Evolutionary conservation across 2,797 vertebrate species (phyloP), one percentile per base, ranked within the genome.

Genomic region (Poecilia velifera): DNA sequence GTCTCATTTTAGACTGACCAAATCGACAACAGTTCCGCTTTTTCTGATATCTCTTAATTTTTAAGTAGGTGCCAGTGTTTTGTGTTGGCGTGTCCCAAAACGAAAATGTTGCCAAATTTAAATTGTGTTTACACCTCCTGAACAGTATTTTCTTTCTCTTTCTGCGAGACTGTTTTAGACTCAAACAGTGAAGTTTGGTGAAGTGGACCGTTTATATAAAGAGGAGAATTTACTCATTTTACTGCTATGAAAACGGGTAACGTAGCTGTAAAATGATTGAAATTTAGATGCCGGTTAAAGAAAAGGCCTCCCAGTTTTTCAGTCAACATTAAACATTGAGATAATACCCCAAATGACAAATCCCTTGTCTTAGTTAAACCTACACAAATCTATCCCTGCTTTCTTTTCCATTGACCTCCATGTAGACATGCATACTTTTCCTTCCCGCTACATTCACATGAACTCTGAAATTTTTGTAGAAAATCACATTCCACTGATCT

Each of bases 91-190:
- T 76, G 78, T 36, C 73, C 84, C 81, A 77, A 86, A 88, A 85
- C 79, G 72, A 76, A 81, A 47, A 82, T 81, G 80, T 94, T 93
- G 95, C 94, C 95, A 95, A 95, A 95, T 93, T 84, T 76, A 46
- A 79, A 79, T 81, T 89, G 90, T 93, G 91, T 93, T 93, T 92
- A 91, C 81, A 80, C 81, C 88, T 90, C 83, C 70, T 86, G 80
- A 68, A 87, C 92, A 94, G 92, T 94, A 92, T 93, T 94, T 90
- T 49, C 82, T 86, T 87, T 73, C 78, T n/a, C 79, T 71, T 83
- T 78, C 71, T 43, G n/a, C 64, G 78, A 80, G 62, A 82, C 80
- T 75, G 84, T 84, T 88, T 51, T 82, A 87, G 85, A 88, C 85
- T 45, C 70, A 80, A 89, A 82, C 81, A 28, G 47, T 84, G 73